These are phyloP conservation scores for Idaea aversata DNA, from an alignment of 2,888 invertebrate species.

Conservation along the genomic window DNA sequence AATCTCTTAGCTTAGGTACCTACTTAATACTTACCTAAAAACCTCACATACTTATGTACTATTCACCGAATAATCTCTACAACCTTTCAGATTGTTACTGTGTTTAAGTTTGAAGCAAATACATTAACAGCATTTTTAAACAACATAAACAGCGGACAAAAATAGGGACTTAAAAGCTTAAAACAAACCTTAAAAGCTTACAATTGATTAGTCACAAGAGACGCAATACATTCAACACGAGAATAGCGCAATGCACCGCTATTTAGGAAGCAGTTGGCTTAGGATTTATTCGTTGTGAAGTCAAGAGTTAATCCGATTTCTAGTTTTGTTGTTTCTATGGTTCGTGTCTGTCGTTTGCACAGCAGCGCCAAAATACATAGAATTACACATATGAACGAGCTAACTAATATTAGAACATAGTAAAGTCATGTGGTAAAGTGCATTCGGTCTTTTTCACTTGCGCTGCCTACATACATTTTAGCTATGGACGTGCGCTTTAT, in stretches of 20 bases:
- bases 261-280: background rate
- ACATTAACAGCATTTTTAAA: background rate
- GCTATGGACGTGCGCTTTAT: too few relatives aligned
- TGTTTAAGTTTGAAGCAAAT: background rate
- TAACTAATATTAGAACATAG: background rate
- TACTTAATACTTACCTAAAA: too few relatives aligned
- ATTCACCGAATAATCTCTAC: background rate
- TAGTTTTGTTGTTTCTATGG: background rate
- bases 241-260: background rate
- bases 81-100: background rate
- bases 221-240: background rate
- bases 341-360: background rate
- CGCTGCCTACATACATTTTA: too few relatives aligned
- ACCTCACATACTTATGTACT: too few relatives aligned
- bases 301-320: conserved; percentile 1
- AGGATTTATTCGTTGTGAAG: background rate
- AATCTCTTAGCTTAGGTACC: too few relatives aligned
- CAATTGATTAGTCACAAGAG: background rate
- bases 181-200: background rate
- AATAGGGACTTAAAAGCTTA: background rate
- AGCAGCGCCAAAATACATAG: background rate
- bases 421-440: background rate
- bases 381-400: background rate
- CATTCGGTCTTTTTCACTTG: too few relatives aligned
- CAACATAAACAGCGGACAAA: background rate